These are phyloP conservation scores for Saxidomus purpurata DNA, from an alignment of 1,140 invertebrate genomes.

Conservation along the genomic window DNA sequence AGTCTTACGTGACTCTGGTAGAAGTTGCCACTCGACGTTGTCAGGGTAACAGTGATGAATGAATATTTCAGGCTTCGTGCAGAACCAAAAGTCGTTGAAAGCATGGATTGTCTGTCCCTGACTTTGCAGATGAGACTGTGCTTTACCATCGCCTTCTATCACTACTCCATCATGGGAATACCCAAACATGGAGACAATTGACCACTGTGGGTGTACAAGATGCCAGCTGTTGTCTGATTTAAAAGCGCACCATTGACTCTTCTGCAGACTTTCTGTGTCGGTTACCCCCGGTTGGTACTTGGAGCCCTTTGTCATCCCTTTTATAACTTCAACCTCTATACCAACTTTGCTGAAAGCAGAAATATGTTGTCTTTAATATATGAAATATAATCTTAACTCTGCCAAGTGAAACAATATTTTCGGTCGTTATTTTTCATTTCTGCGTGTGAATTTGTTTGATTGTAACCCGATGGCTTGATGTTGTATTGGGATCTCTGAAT, in stretches of 20 bases:
- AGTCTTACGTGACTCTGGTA: not conserved
- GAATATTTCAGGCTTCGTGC: slow-evolving; percentile 18
- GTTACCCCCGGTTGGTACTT: not conserved
- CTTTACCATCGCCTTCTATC: not conserved
- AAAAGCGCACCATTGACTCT: not conserved
- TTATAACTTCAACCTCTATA: slow-evolving; percentile 9
- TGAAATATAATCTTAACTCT: not conserved
- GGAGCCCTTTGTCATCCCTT: not conserved
- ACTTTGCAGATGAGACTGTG: not conserved
- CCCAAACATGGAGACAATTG: not conserved
- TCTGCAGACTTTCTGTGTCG: not conserved
- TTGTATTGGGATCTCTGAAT: not conserved
- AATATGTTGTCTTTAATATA: not conserved
- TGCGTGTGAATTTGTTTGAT: not conserved
- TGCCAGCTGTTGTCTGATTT: slow-evolving; percentile 7
- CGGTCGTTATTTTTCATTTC: not conserved
- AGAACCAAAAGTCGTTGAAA: slow-evolving; percentile 38
- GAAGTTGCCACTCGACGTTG: not conserved
- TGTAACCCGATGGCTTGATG: not conserved
- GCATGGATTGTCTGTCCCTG: not conserved
- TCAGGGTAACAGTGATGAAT: slow-evolving; percentile 35
- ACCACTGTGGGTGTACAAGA: slow-evolving; percentile 18
- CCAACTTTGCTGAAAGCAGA: not conserved
- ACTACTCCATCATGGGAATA: not conserved
- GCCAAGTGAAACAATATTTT: not conserved